phyloP scores from a whole-genome alignment of 2,113 vertebrate genomes.

The Kryptolebias marmoratus region DNA sequence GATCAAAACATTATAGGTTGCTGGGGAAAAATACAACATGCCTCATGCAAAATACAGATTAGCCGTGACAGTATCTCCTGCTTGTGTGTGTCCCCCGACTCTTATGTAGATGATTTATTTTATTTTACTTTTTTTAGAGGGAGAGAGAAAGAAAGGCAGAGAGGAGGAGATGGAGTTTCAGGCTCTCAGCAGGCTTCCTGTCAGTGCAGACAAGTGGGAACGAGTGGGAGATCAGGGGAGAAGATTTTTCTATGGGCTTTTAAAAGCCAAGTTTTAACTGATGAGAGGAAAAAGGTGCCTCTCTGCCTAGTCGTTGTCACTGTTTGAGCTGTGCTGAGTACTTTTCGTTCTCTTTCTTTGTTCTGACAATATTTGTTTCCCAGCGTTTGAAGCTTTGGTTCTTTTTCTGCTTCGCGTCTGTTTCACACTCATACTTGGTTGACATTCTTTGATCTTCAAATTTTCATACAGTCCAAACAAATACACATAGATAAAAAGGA shows the following conservation, averaged over 20 bases:
- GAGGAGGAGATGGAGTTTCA: constrained; percentile 28
- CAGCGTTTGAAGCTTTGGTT: constrained; percentile 21
- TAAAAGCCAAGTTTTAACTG: constrained; percentile 57
- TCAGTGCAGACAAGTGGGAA: constrained; percentile 52
- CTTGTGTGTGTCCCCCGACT: constrained; percentile 31
- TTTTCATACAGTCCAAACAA: constrained; percentile 4
- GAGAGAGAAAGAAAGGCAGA: constrained; percentile 33
- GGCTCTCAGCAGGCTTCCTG: constrained; percentile 53
- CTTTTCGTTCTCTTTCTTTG: constrained; percentile 8
- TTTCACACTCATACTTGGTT: constrained; percentile 26
- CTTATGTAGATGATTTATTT: constrained; percentile 41
- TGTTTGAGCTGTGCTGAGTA: not conserved
- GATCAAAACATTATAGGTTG: constrained; percentile 54
- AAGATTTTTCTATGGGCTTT: constrained; percentile 44
- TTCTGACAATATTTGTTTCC: constrained; percentile 29
- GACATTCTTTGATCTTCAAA: constrained; percentile 17
- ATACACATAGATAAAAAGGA: constrained; percentile 5
- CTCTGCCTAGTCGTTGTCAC: constrained; percentile 18
- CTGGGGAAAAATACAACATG: constrained; percentile 46
- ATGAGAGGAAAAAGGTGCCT: constrained; percentile 54
- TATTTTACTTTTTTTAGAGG: not conserved
- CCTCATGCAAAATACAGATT: constrained; percentile 50
- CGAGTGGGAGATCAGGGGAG: constrained; percentile 32
- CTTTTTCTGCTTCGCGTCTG: constrained; percentile 7
- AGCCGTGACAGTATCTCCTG: constrained; percentile 56